phyloP scores from a whole-genome alignment of 2,888 invertebrate species.

The Harpalus rubripes region DNA sequence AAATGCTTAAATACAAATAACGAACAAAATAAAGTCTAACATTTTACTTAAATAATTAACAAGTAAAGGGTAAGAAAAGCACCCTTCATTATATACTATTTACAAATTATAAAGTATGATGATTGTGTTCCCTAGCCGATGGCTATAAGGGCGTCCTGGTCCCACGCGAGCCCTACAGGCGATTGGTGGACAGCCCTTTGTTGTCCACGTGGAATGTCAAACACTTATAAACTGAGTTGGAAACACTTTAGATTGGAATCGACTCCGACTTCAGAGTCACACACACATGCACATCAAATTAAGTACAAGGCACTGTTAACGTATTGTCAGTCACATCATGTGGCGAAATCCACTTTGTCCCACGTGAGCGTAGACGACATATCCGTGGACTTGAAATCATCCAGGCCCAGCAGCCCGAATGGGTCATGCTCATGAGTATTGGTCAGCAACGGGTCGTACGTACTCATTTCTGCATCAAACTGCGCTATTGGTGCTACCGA shows the following conservation, averaged over 20 bases:
- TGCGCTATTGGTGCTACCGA: conserved; percentile 73
- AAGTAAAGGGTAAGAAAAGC: conserved; percentile 72
- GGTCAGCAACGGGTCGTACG: conserved; percentile 87
- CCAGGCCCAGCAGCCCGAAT: conserved; percentile 83
- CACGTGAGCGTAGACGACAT: conserved; percentile 84
- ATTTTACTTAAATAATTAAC: conserved; percentile 73
- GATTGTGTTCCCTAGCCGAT: conserved; percentile 76
- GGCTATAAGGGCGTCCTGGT: conserved; percentile 76
- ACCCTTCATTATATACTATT: conserved; percentile 70
- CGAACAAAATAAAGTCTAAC: conserved; percentile 76
- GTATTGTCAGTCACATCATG: conserved; percentile 74
- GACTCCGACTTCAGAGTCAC: conserved; percentile 53
- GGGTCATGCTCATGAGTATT: conserved; percentile 85
- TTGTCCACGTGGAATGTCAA: conserved; percentile 75
- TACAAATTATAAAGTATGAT: conserved; percentile 61
- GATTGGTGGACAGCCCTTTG: conserved; percentile 75
- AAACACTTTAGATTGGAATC: conserved; percentile 66
- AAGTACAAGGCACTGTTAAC: conserved; percentile 65
- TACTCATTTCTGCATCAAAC: conserved; percentile 76
- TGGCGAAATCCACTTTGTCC: conserved; percentile 88
- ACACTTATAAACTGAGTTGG: conserved; percentile 65
- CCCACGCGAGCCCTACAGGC: conserved; percentile 74
- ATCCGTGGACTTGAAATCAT: conserved; percentile 81
- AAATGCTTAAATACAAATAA: conserved; percentile 74
- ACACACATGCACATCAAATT: conserved; percentile 67